Conservation (phyloP, 1,140 invertebrate genomes). For the Pseudachorutes palmiensis region DNA sequence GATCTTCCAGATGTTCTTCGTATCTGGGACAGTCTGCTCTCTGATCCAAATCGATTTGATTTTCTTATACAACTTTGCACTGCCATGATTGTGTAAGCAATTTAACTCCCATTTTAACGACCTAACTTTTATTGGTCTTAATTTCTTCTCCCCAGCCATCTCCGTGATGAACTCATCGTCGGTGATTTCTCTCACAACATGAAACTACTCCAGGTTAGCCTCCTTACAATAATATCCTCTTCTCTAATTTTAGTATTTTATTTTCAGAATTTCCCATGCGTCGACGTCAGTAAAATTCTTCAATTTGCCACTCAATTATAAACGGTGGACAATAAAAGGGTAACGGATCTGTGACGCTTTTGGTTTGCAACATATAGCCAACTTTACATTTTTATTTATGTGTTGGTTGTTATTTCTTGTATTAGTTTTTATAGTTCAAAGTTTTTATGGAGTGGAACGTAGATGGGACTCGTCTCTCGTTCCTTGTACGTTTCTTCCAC, state of each 20-base stretch:
- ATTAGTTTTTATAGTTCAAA: not conserved
- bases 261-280: slow-evolving; percentile 33
- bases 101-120: not conserved
- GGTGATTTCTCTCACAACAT: slow-evolving; percentile 87
- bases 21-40: slow-evolving; percentile 92
- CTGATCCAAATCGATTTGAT: slow-evolving; percentile 76
- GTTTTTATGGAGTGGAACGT: slow-evolving; percentile 4
- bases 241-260: not conserved
- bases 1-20: slow-evolving; percentile 88
- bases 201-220: slow-evolving; percentile 70
- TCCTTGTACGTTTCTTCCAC: slow-evolving; percentile 29
- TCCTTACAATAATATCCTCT: not conserved
- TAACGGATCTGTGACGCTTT: not conserved
- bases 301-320: slow-evolving; percentile 21
- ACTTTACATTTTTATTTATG: not conserved
- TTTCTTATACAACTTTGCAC: slow-evolving; percentile 88
- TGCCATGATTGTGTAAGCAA: slow-evolving; percentile 89
- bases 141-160: slow-evolving; percentile 57
- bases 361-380: not conserved
- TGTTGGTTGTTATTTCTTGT: no score
- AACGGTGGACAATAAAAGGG: not conserved
- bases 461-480: slow-evolving; percentile 19
- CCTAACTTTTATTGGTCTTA: slow-evolving; percentile 26
- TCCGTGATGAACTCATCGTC: slow-evolving; percentile 67
- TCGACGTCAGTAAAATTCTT: slow-evolving; percentile 35